Evolutionary conservation across 2,797 vertebrate genomes (phyloP), one percentile per base, ranked within the genome.

Genomic region (Xenops minutus): DNA sequence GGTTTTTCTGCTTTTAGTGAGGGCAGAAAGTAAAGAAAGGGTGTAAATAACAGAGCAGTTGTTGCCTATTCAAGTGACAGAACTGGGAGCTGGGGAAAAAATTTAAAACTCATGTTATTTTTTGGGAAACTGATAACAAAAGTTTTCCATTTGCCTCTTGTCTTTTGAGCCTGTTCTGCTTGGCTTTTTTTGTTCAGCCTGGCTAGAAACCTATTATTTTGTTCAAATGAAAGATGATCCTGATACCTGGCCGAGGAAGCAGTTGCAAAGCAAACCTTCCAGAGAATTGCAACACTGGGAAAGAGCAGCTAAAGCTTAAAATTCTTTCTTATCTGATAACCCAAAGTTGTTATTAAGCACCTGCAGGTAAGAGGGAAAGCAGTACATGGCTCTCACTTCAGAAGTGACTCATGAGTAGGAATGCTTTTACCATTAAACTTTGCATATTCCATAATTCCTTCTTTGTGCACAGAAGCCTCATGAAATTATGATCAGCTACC

Each of bases 211-310:
- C 87, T 51, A 37, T 96, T 89, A 89, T 89, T 93, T 92, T 68
- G 19, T 83, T 74, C 74, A 89, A 95, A 83, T 84, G 78, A 77
- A 83, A 93, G 92, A 92, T 94, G 85, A 91, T 91, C 55, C 85
- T 81, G 95, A 95, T 95, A 91, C 13, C 18, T 12, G 62, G 62
- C 82, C 74, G 75, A 73, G 68, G 86, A 61, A 85, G 74, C 14
- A 1, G 54, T 17, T 81, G 88, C 52, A 49, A 71, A 93, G 86
- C 73, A 68, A 64, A 39, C 61, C 79, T 59, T 78, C 43, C 41
- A 56, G 81, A 74, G 49, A 37, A 46, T 64, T 93, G 81, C 81
- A 83, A 85, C 85, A 58, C 72, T 9, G 26, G 58, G 48, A 51
- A 80, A 68, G 75, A 80, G 61, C 79, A 88, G 54, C 64, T 87